These are phyloP conservation scores for Enteromius mattozi DNA, from an alignment of 2,797 vertebrate species.

Conservation along the genomic window DNA sequence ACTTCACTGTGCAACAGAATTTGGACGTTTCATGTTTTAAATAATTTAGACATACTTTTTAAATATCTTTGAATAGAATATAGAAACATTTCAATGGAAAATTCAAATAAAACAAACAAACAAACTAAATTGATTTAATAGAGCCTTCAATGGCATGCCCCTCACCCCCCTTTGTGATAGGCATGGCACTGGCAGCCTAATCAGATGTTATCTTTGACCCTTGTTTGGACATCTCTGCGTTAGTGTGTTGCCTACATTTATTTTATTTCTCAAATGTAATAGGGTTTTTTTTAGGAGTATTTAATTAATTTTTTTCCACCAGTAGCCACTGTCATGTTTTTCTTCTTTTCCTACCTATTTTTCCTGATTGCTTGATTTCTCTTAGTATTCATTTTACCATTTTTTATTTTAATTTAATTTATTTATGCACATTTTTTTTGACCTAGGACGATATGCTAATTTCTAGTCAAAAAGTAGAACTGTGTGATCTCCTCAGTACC, in stretches of 20 bases:
- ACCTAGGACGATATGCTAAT: conserved; percentile 65
- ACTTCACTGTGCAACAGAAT: not conserved
- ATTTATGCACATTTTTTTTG: not conserved
- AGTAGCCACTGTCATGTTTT: not conserved
- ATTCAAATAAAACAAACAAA: not conserved
- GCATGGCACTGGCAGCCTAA: not conserved
- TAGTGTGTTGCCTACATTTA: not conserved
- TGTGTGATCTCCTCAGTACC: conserved; percentile 23
- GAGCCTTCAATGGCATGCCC: not conserved
- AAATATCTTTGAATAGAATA: no score
- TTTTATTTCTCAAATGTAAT: not conserved
- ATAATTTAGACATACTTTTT: not conserved
- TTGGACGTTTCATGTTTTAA: not conserved
- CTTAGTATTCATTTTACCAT: not conserved
- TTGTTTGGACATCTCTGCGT: not conserved
- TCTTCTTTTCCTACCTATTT: not conserved
- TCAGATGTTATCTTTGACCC: not conserved
- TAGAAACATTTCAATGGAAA: no score
- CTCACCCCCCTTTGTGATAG: not conserved
- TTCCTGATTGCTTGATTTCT: not conserved
- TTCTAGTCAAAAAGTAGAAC: conserved; percentile 7
- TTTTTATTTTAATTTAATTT: not conserved
- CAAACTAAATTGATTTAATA: not conserved
- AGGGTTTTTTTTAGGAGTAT: not conserved
- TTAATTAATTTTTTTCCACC: not conserved